Percentiles rank a stretch among this genome's conserved stretches.
phyloP scores from a whole-genome alignment of 2,113 vertebrate species.

The Tauraco erythrolophus region DNA sequence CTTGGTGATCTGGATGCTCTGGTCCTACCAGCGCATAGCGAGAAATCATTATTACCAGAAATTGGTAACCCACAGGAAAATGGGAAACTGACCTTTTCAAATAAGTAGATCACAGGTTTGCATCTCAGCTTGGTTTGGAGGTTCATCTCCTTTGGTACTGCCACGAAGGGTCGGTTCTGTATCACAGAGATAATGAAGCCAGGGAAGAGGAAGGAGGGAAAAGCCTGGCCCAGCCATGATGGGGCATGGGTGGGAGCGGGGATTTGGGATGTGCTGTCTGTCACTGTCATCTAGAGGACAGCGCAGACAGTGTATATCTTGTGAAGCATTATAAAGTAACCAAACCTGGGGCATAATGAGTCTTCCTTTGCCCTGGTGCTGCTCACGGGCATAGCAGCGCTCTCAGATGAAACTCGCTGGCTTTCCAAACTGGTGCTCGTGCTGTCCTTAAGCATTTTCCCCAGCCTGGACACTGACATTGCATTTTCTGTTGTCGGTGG shows the following conservation, averaged over 20 bases:
- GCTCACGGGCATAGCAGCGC: neutral
- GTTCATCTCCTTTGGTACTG: neutral
- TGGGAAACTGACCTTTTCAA: neutral
- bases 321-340: neutral
- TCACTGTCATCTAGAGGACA: slow-evolving; percentile 68
- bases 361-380: accelerated
- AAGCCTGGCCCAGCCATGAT: neutral
- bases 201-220: neutral
- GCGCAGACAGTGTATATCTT: accelerated
- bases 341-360: neutral
- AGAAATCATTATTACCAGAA: accelerated
- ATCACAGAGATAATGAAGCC: neutral
- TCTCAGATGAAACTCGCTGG: accelerated
- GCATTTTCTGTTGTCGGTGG: neutral
- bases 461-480: too few relatives aligned
- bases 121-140: neutral
- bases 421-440: neutral
- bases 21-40: accelerated
- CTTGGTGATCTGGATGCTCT: neutral
- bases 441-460: neutral
- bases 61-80: neutral
- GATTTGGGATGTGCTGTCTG: neutral
- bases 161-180: neutral
- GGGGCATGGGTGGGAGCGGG: neutral
- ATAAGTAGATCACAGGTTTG: neutral